These are phyloP conservation scores for Cartodere bifasciata DNA, from an alignment of 2,888 invertebrate genomes.

Conservation along the genomic window DNA sequence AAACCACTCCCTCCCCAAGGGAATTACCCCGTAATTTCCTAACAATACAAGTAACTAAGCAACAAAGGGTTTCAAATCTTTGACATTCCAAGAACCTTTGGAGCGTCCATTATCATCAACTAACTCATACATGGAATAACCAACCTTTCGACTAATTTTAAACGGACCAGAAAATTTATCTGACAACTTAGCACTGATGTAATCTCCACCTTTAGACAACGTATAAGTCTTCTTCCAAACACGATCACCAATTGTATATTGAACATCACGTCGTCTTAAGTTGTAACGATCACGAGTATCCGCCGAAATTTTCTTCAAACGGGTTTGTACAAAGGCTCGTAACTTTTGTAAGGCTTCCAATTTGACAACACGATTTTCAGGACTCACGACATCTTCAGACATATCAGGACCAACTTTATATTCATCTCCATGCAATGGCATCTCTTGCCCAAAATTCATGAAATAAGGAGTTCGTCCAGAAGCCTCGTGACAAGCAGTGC, in stretches of 20 bases:
- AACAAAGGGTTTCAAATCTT: conserved; percentile 10
- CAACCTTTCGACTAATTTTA: conserved; percentile 6
- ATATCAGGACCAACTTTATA: no score
- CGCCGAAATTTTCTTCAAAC: not conserved
- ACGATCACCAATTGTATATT: conserved; percentile 3
- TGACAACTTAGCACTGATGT: conserved; percentile 12
- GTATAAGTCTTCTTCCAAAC: conserved; percentile 3
- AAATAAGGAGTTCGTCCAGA: conserved; percentile 13
- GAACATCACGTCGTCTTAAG: conserved; percentile 1
- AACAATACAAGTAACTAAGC: no score
- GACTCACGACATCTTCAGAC: no score
- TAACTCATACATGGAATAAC: conserved; percentile 7
- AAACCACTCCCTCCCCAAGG: no score
- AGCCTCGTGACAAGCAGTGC: conserved; percentile 15
- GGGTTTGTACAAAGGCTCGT: no score
- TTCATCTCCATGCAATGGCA: conserved; percentile 8
- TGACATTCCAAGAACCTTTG: conserved; percentile 5
- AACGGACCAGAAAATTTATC: conserved; percentile 13
- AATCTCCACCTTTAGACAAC: conserved; percentile 10
- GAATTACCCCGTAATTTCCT: no score
- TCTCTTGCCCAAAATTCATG: conserved; percentile 14
- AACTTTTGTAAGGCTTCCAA: no score
- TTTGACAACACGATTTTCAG: no score
- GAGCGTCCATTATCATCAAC: conserved; percentile 7
- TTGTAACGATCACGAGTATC: not conserved